Evolutionary conservation across 2,797 vertebrate genomes (phyloP), one percentile per base, ranked within the genome.

Genomic region (Natrix natrix): DNA sequence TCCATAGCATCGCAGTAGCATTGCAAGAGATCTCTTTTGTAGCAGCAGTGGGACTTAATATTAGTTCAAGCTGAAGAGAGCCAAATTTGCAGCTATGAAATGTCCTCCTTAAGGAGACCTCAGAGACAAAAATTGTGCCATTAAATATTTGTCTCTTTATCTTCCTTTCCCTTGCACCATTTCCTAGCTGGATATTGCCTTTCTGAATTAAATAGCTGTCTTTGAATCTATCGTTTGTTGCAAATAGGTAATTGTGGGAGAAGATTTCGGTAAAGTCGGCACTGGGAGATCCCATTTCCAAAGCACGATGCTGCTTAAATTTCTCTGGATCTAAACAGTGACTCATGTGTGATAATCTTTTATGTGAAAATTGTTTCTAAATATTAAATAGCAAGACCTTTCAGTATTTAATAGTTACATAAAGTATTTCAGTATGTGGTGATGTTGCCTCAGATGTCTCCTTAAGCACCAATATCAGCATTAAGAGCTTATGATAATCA

Each of bases 401-500:
- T 56, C 54, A 87, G 7, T 8, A 87, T 55, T 87, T 87, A 87
- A 69, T 17, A 69, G 66, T 69, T 69, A n/a, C 28, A 69, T 69
- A 32, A 54, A 54, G 22, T 86, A 26, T 54, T 86, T 86, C 83
- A 13, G 54, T 87, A 55, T 57, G 28, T 87, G 28, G 55, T 59
- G 57, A 52, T 69, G 32, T 88, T 56, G 24, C 56, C 43, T 48
- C 32, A 52, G 32, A 48, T 92, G 37, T 60, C 55, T 78, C 59
- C n/a, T 83, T 83, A 59, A 89, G 87, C 8, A 59, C 37, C 43
- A 55, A 90, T 22, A n/a, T 74, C 55, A 90, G 78, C 22, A 74
- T 69, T 86, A 28, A 91, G 86, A 88, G 61, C 61, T 87, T 90
- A 94, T 87, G 78, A 66, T 94, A 90, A 93, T 93, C 63, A 91